Conservation (phyloP, 1,140 invertebrate species). For the Drosophila kurseongensis region DNA sequence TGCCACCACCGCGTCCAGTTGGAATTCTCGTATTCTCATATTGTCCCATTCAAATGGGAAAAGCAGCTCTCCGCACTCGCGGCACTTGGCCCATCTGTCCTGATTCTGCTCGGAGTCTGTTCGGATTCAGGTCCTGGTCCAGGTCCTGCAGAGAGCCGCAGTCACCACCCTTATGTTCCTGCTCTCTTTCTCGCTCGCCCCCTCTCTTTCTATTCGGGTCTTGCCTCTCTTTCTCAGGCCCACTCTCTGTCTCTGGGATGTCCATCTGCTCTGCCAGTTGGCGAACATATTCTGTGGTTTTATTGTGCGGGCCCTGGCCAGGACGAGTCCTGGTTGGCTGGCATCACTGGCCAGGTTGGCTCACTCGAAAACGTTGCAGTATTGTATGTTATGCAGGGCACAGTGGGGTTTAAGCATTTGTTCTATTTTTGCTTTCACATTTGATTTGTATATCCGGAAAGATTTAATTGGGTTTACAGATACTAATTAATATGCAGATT, state of each 20-base stretch:
- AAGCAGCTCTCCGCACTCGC: constrained; percentile 60
- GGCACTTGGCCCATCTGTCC: constrained; percentile 83
- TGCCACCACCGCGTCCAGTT: constrained; percentile 72
- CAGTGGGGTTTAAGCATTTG: constrained; percentile 6
- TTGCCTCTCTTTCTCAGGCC: constrained; percentile 39
- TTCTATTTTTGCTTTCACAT: too few species aligned
- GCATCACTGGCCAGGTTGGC: constrained; percentile 31
- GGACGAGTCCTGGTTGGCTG: constrained; percentile 77
- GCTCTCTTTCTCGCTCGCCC: constrained; percentile 30
- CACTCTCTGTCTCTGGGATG: constrained; percentile 19
- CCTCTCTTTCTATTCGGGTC: constrained; percentile 25
- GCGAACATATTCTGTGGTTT: constrained; percentile 84
- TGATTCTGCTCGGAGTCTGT: constrained; percentile 73
- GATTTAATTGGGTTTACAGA: background rate
- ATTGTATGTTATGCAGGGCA: constrained; percentile 10
- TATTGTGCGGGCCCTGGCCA: constrained; percentile 59
- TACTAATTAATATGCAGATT: too few species aligned
- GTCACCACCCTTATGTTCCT: constrained; percentile 71
- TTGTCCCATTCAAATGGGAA: constrained; percentile 79
- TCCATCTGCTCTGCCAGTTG: constrained; percentile 83
- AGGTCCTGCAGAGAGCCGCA: constrained; percentile 54
- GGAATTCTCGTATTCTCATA: constrained; percentile 69
- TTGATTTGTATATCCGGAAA: background rate
- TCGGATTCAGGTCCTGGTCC: constrained; percentile 42
- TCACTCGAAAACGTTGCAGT: constrained; percentile 30